Percentiles rank a stretch among this genome's conserved stretches.
Conservation (phyloP, 2,113 vertebrate species). For the Lepisosteus osseus region DNA sequence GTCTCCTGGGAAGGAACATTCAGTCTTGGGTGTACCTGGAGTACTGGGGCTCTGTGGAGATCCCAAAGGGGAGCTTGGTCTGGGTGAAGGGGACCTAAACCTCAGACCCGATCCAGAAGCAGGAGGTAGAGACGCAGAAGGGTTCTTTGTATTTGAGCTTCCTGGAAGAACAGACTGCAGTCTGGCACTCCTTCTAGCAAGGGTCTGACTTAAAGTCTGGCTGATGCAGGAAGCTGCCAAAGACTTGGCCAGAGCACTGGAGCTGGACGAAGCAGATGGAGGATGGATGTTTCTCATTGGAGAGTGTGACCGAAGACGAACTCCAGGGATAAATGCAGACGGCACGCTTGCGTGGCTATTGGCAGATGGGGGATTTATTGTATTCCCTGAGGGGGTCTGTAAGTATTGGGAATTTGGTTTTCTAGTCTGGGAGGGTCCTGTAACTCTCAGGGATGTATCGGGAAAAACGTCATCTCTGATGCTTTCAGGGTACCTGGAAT, state of each 20-base stretch:
- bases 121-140: not conserved
- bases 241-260: conserved; percentile 63
- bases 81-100: conserved; percentile 45
- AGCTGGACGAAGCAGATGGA: conserved; percentile 39
- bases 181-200: conserved; percentile 56
- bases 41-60: conserved; percentile 6
- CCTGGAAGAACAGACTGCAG: conserved; percentile 12
- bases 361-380: not conserved
- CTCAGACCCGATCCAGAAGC: conserved; percentile 25
- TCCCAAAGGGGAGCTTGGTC: conserved; percentile 7
- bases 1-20: conserved; percentile 26
- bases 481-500: not conserved
- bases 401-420: not conserved
- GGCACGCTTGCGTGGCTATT: not conserved
- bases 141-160: not conserved
- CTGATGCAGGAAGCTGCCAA: conserved; percentile 78
- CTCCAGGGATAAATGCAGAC: conserved; percentile 30
- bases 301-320: conserved; percentile 35
- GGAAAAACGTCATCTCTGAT: conserved; percentile 1
- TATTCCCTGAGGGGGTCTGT: conserved; percentile 16
- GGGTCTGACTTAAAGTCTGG: conserved; percentile 77
- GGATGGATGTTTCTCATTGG: conserved; percentile 30
- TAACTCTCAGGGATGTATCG: not conserved
- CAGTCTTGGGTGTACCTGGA: conserved; percentile 23
- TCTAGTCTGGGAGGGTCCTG: conserved; percentile 7